Conservation (phyloP, 2,113 vertebrate species). For the Machaerirhynchus nigripectus region DNA sequence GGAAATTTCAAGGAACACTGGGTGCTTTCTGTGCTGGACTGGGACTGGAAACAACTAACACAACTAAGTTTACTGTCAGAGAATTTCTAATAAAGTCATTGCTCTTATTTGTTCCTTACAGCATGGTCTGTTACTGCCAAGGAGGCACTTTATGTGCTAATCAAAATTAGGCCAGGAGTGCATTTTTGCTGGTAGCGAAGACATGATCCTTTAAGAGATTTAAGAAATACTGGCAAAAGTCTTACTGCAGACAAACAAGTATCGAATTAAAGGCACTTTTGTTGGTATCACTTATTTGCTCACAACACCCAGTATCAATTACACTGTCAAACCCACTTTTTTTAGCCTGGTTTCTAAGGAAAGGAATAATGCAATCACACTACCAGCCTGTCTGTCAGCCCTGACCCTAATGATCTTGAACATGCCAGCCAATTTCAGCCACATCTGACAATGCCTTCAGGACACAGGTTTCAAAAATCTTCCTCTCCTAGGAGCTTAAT, state of each 20-base stretch:
- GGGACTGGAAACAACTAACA: neutral
- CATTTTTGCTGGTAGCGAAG: neutral
- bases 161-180: neutral
- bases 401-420: slow-evolving; percentile 35
- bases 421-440: slow-evolving; percentile 1
- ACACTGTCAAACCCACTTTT: neutral
- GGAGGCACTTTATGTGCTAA: neutral
- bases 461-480: slow-evolving; percentile 17
- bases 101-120: neutral
- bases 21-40: neutral
- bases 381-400: slow-evolving; percentile 8
- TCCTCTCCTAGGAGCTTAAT: slow-evolving; percentile 4
- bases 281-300: neutral
- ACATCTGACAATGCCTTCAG: slow-evolving; percentile 17
- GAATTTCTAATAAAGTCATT: neutral
- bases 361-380: neutral
- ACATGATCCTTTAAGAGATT: neutral
- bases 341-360: neutral
- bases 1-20: neutral
- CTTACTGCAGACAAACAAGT: neutral
- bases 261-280: neutral
- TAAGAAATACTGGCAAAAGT: neutral
- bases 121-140: neutral
- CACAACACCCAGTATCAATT: neutral
- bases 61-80: neutral